phyloP scores from a whole-genome alignment of 2,888 invertebrate genomes.

The Agrotis ipsilon region DNA sequence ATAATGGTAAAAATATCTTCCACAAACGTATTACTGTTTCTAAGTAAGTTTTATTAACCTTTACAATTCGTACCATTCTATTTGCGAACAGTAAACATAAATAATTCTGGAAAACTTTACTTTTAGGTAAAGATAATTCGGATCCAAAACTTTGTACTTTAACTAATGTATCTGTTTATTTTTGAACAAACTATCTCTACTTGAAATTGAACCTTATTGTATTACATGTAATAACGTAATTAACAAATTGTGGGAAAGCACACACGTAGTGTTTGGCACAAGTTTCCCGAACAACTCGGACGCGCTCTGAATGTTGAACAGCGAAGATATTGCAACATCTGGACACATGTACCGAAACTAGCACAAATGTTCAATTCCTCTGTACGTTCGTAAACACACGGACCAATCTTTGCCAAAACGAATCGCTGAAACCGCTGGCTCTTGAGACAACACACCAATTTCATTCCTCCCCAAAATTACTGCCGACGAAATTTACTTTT shows the following conservation, averaged over 20 bases:
- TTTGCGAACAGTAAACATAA: slow-evolving; percentile 8
- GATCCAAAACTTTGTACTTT: background rate
- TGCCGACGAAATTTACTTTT: slow-evolving; percentile 22
- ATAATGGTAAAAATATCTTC: background rate
- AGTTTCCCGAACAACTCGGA: slow-evolving; percentile 65
- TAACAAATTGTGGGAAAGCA: slow-evolving; percentile 50
- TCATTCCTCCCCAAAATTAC: slow-evolving; percentile 19
- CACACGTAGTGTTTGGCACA: slow-evolving; percentile 51
- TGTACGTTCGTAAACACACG: slow-evolving; percentile 35
- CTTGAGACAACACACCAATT: slow-evolving; percentile 39
- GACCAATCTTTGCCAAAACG: slow-evolving; percentile 36
- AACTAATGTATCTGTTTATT: background rate
- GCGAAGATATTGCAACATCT: slow-evolving; percentile 63
- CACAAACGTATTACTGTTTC: background rate
- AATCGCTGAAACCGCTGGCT: slow-evolving; percentile 22
- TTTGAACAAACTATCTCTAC: slow-evolving; percentile 6
- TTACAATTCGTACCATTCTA: background rate
- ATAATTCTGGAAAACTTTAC: background rate
- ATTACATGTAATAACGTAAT: slow-evolving; percentile 51
- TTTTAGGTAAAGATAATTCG: background rate
- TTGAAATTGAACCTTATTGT: slow-evolving; percentile 33
- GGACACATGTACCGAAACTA: slow-evolving; percentile 34
- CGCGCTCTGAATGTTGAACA: slow-evolving; percentile 61
- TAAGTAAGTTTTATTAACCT: slow-evolving; percentile 3
- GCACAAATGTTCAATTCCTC: slow-evolving; percentile 47